Evolutionary conservation across 2,797 vertebrate genomes (phyloP), one percentile per base, ranked within the genome.

Genomic region (Chelmon rostratus): DNA sequence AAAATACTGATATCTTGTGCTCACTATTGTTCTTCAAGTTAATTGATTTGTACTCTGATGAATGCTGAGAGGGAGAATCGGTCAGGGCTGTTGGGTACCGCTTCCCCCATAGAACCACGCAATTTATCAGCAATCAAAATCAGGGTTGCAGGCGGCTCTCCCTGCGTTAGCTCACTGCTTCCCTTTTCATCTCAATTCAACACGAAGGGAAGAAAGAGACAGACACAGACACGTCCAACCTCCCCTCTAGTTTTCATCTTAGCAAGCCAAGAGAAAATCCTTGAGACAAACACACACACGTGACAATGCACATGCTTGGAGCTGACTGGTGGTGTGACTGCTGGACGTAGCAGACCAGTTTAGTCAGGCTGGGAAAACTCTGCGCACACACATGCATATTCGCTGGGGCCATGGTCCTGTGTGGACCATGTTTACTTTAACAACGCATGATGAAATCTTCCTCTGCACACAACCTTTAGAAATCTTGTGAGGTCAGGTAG

Each of bases 41-140:
- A 83, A 87, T 83, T 47, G 58, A 88, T 91, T 86, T 78, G 64
- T 38, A 47, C 57, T 68, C 33, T 28, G 42, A n/a, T 82, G 75
- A 78, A 76, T 46, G 71, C 53, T 6, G 68, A 74, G 59, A 25
- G 61, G 56, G 68, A 56, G 61, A 75, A 69, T 15, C 5, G 13
- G 42, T 59, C 73, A 50, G 52, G 58, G 61, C 16, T 42, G 9
- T 9, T 11, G 64, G 61, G 38, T 6, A 12, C 38, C 3, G 6
- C 65, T 69, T 69, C 42, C 9, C 33, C 31, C 4, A 18, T 19
- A 57, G 28, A 73, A 46, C 64, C 23, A 13, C 9, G 12, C 57
- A 21, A 62, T 78, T 78, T n/a, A 79, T 77, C 59, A 69, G 35
- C 54, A 52, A 53, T 57, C 42, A 44, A 72, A 58, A 83, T 64